Base-by-base conservation (phyloP, 1,140 invertebrate species). In the Listronotus oregonensis region DNA sequence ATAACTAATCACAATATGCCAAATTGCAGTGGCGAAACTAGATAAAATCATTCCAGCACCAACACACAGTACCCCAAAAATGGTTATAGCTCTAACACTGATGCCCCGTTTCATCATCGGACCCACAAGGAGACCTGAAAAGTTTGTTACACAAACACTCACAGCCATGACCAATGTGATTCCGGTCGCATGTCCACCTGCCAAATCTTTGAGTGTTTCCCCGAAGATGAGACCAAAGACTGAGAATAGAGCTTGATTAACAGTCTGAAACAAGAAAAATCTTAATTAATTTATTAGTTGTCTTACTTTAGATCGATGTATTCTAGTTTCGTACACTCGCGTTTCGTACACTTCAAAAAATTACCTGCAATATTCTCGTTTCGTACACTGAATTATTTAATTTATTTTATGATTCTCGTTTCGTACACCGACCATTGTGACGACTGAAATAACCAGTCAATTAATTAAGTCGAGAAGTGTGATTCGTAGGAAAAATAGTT, bases 211-310 rank as follows among this genome's bases (percentile, higher is more conserved):
- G 37, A 90, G 77, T 44, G 85, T 81, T 63, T 87, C 85, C 62
- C 86, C 86, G 68, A 89, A 91, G 34, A 90, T 78, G 14, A 90
- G 80, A 43, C 89, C 88, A 74, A 89, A 90, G 1, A 89, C 82
- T 3, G 88, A 89, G 58, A 89, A 82, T 71, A 90, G 82, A 1
- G 88, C 89, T 77, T 89, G 85, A 73, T 90, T 87, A 52, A 88
- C 87, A 69, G 89, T 84, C 88, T 90, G 75, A 55, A 82, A 83
- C 5, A 27, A 27, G 5, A 3, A 27, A 27, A 27, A 27, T n/a
- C n/a, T n/a, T n/a, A n/a, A n/a, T n/a, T n/a, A n/a, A n/a, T n/a
- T n/a, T n/a, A n/a, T n/a, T n/a, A n/a, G n/a, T n/a, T n/a, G n/a
- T n/a, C n/a, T n/a, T n/a, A n/a, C n/a, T n/a, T n/a, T n/a, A n/a